These are phyloP conservation scores for Lutraria lutraria DNA, from an alignment of 2,888 invertebrate species.

Conservation along the genomic window DNA sequence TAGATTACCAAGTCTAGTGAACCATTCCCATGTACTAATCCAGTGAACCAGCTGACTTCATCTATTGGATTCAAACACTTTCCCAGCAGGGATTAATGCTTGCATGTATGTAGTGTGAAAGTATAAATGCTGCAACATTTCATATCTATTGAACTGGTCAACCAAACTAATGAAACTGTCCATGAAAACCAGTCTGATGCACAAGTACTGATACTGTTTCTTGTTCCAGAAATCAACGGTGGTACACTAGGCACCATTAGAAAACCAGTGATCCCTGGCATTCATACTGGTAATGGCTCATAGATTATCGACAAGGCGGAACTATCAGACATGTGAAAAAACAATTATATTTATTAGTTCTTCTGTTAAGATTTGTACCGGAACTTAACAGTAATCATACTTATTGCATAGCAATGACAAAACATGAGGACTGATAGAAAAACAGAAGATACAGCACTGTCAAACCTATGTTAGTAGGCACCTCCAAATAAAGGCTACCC, in stretches of 20 bases:
- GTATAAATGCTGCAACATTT: too few species aligned
- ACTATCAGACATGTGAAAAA: slow-evolving; percentile 24
- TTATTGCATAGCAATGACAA: neutral
- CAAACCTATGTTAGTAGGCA: too few species aligned
- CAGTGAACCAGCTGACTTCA: too few species aligned
- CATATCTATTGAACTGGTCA: too few species aligned
- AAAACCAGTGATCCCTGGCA: slow-evolving; percentile 34
- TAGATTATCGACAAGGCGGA: slow-evolving; percentile 28
- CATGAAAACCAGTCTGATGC: neutral
- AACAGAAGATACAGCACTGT: neutral
- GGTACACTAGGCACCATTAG: slow-evolving; percentile 6
- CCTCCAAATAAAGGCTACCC: too few species aligned
- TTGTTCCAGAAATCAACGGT: neutral
- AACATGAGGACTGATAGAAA: neutral
- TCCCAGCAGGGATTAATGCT: too few species aligned
- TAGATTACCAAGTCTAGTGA: too few species aligned
- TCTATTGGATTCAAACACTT: too few species aligned
- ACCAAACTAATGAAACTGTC: neutral
- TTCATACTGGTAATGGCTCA: slow-evolving; percentile 24
- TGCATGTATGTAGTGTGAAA: too few species aligned
- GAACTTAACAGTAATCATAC: neutral
- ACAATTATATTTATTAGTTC: slow-evolving; percentile 27
- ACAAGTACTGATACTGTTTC: neutral
- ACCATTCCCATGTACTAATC: too few species aligned
- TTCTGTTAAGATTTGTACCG: neutral